A percentile compares a stretch with the other conserved stretches of the same genome.
Conservation (phyloP, 1,140 invertebrate genomes). For the Ladona fulva region DNA sequence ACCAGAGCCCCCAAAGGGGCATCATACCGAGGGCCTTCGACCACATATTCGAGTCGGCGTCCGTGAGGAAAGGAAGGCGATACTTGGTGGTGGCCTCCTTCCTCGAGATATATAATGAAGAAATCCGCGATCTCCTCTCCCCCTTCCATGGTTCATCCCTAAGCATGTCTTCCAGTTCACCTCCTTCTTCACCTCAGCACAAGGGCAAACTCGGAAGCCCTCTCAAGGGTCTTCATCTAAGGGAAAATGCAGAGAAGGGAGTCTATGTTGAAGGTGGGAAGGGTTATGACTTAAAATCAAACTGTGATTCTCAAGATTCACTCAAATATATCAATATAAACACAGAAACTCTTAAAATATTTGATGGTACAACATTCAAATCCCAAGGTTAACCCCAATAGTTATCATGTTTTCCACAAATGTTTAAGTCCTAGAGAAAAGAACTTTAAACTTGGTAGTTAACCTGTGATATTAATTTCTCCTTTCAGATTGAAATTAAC, state of each 20-base stretch:
- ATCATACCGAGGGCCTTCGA: constrained; percentile 83
- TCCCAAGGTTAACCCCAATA: too few species aligned
- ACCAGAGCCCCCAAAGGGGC: constrained; percentile 44
- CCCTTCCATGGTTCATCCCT: neutral
- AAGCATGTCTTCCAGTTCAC: neutral
- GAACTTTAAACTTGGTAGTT: too few species aligned
- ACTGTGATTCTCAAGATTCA: too few species aligned
- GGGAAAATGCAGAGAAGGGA: constrained; percentile 70
- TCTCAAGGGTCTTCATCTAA: constrained; percentile 58
- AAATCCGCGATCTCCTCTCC: constrained; percentile 67
- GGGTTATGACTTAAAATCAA: too few species aligned
- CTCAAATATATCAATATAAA: too few species aligned
- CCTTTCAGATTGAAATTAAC: too few species aligned
- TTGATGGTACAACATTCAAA: too few species aligned
- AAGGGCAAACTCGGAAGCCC: constrained; percentile 35
- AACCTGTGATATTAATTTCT: too few species aligned
- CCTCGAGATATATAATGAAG: constrained; percentile 90
- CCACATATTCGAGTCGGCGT: constrained; percentile 86
- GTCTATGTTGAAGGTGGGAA: constrained; percentile 65
- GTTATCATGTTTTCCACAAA: too few species aligned
- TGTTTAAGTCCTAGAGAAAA: too few species aligned
- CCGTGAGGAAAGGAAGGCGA: constrained; percentile 63
- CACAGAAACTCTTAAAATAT: too few species aligned
- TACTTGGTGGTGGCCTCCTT: constrained; percentile 86
- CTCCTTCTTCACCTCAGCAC: neutral